Evolutionary conservation across 2,797 vertebrate genomes (phyloP), one percentile per base, ranked within the genome.

Genomic region (Enoplosus armatus): DNA sequence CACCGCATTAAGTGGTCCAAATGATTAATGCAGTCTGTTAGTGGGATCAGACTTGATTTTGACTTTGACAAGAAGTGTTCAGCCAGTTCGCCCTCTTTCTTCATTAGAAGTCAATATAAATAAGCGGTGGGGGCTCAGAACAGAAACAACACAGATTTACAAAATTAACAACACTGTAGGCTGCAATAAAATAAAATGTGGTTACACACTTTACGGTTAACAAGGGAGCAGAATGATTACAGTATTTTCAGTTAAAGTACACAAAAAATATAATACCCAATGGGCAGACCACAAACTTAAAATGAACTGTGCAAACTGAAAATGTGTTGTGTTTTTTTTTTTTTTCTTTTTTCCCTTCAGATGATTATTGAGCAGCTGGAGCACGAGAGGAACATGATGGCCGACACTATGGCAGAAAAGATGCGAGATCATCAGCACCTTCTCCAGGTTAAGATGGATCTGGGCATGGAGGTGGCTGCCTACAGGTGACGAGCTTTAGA

Each of bases 401-500:
- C 94, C 9, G 67, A 91, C 47, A 93, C 91, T 2, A 96, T 99
- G 81, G 95, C 93, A 0, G 94, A 96, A 51, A 96, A 96, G 85
- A 95, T 97, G 76, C 93, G 87, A 73, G 97, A 99, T 43, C 97
- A 97, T 58, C 97, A 99, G 81, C 95, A 98, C 1, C 96, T 99
- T 6, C 92, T 99, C 77, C 96, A 97, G 90, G 95, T 97, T 87
- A 99, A 98, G 93, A 97, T 96, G 27, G 93, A 97, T 61, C 96
- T 99, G 55, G 96, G 96, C 79, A 93, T 97, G 88, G 98, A 99
- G 91, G 96, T 99, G 85, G 97, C 97, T 33, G 95, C 97, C 14
- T 99, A 99, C 94, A 97, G 97, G 98, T 99, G 94, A 90, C 37
- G 18, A 68, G 5, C 12, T 10, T 20, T n/a, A n/a, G n/a, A n/a